These are phyloP conservation scores for Butorides virescens DNA, from an alignment of 2,113 vertebrate genomes.

Conservation along the genomic window DNA sequence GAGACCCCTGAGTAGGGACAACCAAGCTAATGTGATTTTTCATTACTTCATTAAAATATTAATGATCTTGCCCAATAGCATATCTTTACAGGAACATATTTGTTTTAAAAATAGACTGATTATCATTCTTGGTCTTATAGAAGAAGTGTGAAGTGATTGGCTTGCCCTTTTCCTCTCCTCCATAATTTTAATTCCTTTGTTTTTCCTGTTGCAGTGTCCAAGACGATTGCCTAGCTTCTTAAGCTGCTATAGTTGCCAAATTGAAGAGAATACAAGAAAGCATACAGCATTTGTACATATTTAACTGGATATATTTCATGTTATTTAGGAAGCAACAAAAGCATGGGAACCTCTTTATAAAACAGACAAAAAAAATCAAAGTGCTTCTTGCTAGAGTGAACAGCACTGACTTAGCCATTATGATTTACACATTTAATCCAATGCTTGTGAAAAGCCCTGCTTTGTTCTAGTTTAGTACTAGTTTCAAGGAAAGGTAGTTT, in stretches of 20 bases:
- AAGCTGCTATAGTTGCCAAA: neutral
- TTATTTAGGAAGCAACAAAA: neutral
- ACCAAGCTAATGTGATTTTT: neutral
- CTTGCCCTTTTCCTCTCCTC: neutral
- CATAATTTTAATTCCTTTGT: neutral
- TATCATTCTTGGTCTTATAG: neutral
- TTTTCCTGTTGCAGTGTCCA: neutral
- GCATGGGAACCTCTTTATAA: fast-evolving
- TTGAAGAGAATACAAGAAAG: neutral
- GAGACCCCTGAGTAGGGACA: neutral
- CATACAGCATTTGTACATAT: neutral
- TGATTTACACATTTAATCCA: neutral
- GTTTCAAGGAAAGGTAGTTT: neutral
- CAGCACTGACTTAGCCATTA: neutral
- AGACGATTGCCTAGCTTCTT: neutral
- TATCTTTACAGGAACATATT: neutral
- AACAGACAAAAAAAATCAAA: neutral
- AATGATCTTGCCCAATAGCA: neutral
- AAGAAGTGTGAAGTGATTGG: neutral
- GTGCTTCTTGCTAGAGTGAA: neutral
- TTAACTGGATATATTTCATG: neutral
- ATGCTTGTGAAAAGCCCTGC: neutral
- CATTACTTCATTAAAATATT: neutral
- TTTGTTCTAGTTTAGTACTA: neutral
- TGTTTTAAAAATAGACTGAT: neutral